Conservation (phyloP, 2,113 vertebrate genomes). For the Pteropus alecto region DNA sequence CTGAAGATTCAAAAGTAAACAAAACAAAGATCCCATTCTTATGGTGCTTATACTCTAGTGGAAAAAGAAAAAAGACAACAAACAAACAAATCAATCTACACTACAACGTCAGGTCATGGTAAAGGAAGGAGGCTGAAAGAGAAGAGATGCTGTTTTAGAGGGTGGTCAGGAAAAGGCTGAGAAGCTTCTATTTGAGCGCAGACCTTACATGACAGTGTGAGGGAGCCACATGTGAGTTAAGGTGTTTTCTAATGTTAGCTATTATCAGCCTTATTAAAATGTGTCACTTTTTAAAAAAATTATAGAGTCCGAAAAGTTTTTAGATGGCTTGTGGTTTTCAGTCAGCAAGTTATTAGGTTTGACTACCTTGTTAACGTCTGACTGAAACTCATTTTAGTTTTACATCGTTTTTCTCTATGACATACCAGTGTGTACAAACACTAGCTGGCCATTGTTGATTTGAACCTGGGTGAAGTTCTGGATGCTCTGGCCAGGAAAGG, state of each 20-base stretch:
- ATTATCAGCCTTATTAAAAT: neutral
- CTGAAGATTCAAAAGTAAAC: neutral
- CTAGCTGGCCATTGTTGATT: slow-evolving; percentile 86
- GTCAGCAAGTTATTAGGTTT: neutral
- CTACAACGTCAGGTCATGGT: no score
- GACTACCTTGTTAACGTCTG: neutral
- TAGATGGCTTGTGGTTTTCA: neutral
- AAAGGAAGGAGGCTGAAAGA: neutral
- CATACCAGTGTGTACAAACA: slow-evolving; percentile 92
- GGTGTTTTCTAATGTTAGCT: neutral
- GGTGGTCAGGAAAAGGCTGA: neutral
- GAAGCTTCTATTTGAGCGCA: neutral
- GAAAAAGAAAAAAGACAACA: neutral
- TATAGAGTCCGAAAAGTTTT: neutral
- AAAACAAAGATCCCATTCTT: neutral
- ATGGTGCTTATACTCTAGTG: rapidly evolving
- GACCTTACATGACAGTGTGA: neutral
- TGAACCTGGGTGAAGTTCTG: slow-evolving; percentile 92
- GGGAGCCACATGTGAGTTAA: neutral
- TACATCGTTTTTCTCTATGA: neutral
- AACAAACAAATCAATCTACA: neutral
- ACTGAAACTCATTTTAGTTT: neutral
- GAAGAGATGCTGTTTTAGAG: neutral
- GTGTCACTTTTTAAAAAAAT: neutral
- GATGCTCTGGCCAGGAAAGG: slow-evolving; percentile 82